Evolutionary conservation across 2,113 vertebrate species (phyloP).

Genomic region (Siniperca knerii): DNA sequence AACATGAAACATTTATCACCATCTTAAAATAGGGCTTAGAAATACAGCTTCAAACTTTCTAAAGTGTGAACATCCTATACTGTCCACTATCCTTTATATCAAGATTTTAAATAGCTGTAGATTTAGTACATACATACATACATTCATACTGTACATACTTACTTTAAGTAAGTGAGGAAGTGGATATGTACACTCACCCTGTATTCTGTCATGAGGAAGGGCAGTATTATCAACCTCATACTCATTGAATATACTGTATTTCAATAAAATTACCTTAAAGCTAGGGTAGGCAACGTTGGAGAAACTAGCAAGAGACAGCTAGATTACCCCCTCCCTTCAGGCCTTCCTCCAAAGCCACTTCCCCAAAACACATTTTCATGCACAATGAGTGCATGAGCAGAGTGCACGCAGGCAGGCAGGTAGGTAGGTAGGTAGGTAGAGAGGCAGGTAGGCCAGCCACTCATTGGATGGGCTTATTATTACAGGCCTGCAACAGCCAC

Average conservation of each 20-base stretch:
- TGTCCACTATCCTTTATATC: not conserved
- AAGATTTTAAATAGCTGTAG: not conserved
- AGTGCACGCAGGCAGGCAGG: no score
- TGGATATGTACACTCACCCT: not conserved
- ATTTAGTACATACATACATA: not conserved
- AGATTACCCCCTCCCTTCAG: no score
- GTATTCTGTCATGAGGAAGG: conserved; percentile 2
- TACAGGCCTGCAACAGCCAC: no score
- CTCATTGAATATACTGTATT: not conserved
- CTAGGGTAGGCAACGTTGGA: no score
- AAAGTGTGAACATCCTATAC: not conserved
- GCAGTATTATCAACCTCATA: not conserved
- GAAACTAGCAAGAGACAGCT: no score
- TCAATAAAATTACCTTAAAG: not conserved
- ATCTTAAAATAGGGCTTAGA: not conserved
- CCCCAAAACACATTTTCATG: no score
- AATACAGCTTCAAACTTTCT: not conserved
- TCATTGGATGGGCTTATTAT: no score
- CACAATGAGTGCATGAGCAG: no score
- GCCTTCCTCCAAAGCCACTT: no score
- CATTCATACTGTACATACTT: not conserved
- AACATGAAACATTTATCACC: not conserved
- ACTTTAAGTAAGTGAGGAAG: not conserved
- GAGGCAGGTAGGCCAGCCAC: no score
- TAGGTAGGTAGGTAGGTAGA: no score